These are phyloP conservation scores for Heliothis subflexa DNA, from an alignment of 1,140 invertebrate species.

Conservation along the genomic window DNA sequence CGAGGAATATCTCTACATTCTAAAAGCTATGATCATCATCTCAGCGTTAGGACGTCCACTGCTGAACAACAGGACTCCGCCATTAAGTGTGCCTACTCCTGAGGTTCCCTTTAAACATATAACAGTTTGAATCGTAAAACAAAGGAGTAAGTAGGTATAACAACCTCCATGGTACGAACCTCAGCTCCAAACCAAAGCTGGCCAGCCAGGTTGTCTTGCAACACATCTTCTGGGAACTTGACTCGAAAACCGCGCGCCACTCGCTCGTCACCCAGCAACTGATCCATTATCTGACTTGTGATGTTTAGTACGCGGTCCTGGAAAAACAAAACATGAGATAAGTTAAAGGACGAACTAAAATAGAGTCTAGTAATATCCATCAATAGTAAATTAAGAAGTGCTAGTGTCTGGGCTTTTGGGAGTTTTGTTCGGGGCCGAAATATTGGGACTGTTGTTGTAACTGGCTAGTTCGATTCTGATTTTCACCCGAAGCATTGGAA, in stretches of 20 bases:
- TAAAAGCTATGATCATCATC: too few species aligned
- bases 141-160: neutral
- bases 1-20: too few species aligned
- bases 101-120: too few species aligned
- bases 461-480: too few species aligned
- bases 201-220: constrained; percentile 98
- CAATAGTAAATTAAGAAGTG: neutral
- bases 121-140: too few species aligned
- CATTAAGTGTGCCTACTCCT: too few species aligned
- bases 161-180: constrained; percentile 81
- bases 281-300: constrained; percentile 98
- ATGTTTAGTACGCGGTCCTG: constrained; percentile 95
- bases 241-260: constrained; percentile 98
- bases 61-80: too few species aligned
- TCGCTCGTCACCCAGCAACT: constrained; percentile 95
- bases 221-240: constrained; percentile 99
- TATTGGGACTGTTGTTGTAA: too few species aligned
- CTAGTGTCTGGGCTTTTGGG: neutral
- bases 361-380: neutral
- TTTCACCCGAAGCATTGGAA: too few species aligned
- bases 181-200: constrained; percentile 99
- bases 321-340: constrained; percentile 49
- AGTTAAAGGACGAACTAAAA: neutral
- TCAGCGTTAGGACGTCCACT: too few species aligned
- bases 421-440: too few species aligned